Conservation (phyloP, 2,888 invertebrate genomes). For the Temnothorax ravouxi region DNA sequence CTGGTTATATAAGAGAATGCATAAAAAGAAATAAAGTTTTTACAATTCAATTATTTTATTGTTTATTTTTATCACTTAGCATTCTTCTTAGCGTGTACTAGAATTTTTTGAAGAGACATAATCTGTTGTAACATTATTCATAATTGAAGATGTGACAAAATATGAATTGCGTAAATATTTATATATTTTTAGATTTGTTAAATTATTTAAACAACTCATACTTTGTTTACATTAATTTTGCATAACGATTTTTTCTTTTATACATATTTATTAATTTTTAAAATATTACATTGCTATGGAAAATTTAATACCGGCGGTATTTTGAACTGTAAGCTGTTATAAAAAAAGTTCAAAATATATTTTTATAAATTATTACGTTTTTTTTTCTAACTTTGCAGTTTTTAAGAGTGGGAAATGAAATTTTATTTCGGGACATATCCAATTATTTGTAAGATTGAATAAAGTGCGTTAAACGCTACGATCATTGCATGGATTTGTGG, state of each 20-base stretch:
- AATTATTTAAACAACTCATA: background rate
- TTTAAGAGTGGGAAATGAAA: background rate
- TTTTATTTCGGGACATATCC: background rate
- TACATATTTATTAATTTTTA: background rate
- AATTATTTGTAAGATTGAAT: fast-evolving
- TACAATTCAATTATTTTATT: background rate
- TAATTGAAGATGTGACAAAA: background rate
- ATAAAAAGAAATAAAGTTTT: constrained; percentile 33
- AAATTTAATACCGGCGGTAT: background rate
- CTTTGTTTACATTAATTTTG: constrained; percentile 1
- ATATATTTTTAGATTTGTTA: background rate
- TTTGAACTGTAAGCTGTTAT: background rate
- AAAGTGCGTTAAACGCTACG: fast-evolving
- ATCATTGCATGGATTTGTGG: fast-evolving
- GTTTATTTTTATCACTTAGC: background rate
- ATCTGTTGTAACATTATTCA: background rate
- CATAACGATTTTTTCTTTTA: background rate
- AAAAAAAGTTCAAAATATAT: background rate
- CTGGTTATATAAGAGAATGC: background rate
- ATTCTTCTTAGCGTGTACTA: background rate
- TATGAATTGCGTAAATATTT: background rate
- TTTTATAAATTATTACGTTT: background rate
- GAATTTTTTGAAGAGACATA: background rate
- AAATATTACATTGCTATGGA: background rate
- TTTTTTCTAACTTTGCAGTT: background rate